Percentiles rank a stretch among this genome's conserved stretches.
phyloP scores from a whole-genome alignment of 2,113 vertebrate species.

The Raphicerus campestris region DNA sequence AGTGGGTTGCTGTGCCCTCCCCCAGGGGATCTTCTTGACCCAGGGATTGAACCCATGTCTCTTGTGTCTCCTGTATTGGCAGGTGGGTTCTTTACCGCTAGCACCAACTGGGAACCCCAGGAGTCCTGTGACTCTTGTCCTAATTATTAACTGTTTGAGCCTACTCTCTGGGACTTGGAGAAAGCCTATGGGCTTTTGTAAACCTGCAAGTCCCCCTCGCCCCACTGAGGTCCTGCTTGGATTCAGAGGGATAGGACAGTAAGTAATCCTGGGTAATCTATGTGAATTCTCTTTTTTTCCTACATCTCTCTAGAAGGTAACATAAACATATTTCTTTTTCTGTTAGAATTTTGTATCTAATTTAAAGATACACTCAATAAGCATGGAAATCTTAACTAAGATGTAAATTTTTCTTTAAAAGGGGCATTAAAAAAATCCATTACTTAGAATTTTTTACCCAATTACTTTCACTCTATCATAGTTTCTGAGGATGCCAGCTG shows the following conservation, averaged over 20 bases:
- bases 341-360: conserved; percentile 2
- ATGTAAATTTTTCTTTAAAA: conserved; percentile 2
- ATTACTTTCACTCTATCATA: neutral
- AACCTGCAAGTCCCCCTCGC: neutral
- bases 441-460: neutral
- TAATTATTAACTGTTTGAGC: neutral
- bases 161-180: neutral
- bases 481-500: conserved; percentile 32
- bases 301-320: neutral
- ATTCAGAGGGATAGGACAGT: neutral
- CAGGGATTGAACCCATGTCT: neutral
- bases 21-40: neutral
- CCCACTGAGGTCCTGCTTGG: neutral
- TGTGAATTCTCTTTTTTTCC: neutral
- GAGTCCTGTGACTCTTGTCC: neutral
- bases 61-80: neutral
- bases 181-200: neutral
- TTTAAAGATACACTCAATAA: neutral
- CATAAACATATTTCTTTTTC: neutral
- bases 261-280: neutral
- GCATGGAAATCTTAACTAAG: conserved; percentile 14
- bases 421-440: neutral
- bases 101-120: neutral
- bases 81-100: neutral
- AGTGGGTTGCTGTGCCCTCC: neutral